A percentile compares a stretch with the other conserved stretches of the same genome.
These are phyloP conservation scores for Hirtodrosophila trivittata DNA, from an alignment of 2,888 invertebrate genomes.

Conservation along the genomic window DNA sequence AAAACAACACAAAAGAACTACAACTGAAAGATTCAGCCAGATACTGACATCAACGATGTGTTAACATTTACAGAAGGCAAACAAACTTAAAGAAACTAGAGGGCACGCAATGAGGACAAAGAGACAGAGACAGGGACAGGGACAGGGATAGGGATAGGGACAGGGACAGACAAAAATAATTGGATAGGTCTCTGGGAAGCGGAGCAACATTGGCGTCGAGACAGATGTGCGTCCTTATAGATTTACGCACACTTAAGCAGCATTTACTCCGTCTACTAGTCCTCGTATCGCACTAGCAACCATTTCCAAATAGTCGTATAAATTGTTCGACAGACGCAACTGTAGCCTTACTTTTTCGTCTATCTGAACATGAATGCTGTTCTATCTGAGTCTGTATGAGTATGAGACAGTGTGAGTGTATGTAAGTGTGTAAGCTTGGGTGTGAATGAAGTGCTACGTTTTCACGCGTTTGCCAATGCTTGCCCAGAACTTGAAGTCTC, in stretches of 20 bases:
- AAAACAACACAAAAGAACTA: slow-evolving; percentile 25
- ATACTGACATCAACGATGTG: slow-evolving; percentile 53
- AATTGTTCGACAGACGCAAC: slow-evolving; percentile 50
- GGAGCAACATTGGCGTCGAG: slow-evolving; percentile 10
- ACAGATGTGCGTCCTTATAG: slow-evolving; percentile 50
- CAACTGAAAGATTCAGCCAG: slow-evolving; percentile 17
- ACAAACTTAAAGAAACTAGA: slow-evolving; percentile 25
- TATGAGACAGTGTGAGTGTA: not conserved
- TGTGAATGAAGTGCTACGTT: slow-evolving; percentile 72
- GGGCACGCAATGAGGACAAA: slow-evolving; percentile 36
- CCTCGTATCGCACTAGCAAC: not conserved
- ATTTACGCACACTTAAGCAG: slow-evolving; percentile 71
- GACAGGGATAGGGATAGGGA: slow-evolving; percentile 27
- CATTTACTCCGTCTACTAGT: slow-evolving; percentile 52
- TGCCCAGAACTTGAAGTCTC: slow-evolving; percentile 32
- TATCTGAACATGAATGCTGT: slow-evolving; percentile 13
- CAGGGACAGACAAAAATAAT: slow-evolving; percentile 43
- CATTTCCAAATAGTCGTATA: slow-evolving; percentile 56
- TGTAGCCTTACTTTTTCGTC: slow-evolving; percentile 39
- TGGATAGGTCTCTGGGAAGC: slow-evolving; percentile 36
- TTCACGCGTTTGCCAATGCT: slow-evolving; percentile 64
- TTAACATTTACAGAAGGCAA: slow-evolving; percentile 53
- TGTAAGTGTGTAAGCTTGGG: slow-evolving; percentile 34
- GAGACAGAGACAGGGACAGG: slow-evolving; percentile 16
- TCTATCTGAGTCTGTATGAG: slow-evolving; percentile 3